These are phyloP conservation scores for Coregonus sp. DNA, from an alignment of 2,797 vertebrate species.

Conservation along the genomic window DNA sequence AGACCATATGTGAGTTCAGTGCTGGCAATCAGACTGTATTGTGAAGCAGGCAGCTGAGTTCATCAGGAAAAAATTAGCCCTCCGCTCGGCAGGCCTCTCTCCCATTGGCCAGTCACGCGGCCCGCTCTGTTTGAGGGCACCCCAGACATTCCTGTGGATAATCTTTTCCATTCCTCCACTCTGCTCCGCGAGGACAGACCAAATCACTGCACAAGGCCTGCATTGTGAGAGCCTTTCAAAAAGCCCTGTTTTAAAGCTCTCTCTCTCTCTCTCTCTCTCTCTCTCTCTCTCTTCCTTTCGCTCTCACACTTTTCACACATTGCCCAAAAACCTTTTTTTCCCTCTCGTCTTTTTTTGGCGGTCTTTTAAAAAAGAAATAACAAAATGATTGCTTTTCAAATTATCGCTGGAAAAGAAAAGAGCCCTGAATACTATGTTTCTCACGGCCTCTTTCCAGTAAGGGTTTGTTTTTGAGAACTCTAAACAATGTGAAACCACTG, in stretches of 20 bases:
- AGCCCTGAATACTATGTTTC: constrained; percentile 59
- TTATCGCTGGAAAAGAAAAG: constrained; percentile 37
- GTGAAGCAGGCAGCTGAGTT: constrained; percentile 76
- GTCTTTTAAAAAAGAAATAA: constrained; percentile 34
- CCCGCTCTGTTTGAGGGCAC: constrained; percentile 83
- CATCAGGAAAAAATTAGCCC: constrained; percentile 87
- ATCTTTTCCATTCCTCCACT: constrained; percentile 86
- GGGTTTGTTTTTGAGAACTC: constrained; percentile 61
- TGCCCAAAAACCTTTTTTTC: constrained; percentile 50
- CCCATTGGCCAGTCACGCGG: constrained; percentile 76
- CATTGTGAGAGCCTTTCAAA: constrained; percentile 76
- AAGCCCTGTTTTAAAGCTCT: constrained; percentile 71
- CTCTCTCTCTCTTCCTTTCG: constrained; percentile 52
- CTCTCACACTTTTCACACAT: constrained; percentile 57
- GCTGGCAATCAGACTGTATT: constrained; percentile 66
- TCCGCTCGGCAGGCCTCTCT: constrained; percentile 69
- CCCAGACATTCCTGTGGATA: constrained; percentile 87
- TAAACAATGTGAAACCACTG: constrained; percentile 64
- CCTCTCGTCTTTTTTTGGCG: constrained; percentile 52
- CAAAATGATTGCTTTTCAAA: constrained; percentile 28
- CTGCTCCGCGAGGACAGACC: constrained; percentile 75
- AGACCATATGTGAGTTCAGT: constrained; percentile 79
- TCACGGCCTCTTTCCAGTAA: constrained; percentile 72
- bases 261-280: constrained; percentile 57
- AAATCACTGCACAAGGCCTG: constrained; percentile 78